Percentiles rank a stretch among this genome's conserved stretches.
Evolutionary conservation across 2,888 invertebrate genomes (phyloP).

Genomic region (Xestia xanthographa): DNA sequence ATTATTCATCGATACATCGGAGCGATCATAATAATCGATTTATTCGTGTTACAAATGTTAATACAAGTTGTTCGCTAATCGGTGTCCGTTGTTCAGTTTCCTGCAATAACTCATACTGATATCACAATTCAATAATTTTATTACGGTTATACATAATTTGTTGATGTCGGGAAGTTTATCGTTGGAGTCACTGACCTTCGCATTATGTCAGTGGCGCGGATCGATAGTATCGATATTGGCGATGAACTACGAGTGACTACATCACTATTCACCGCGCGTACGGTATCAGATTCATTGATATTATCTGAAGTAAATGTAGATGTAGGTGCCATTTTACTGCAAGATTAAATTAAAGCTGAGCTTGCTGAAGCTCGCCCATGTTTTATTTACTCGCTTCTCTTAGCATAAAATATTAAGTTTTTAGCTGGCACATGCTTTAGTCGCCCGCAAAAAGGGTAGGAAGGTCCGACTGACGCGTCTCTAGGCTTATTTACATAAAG

Average conservation of each 20-base stretch:
- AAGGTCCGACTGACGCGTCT: constrained; percentile 78
- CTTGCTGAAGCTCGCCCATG: constrained; percentile 57
- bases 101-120: constrained; percentile 67
- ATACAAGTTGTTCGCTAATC: constrained; percentile 56
- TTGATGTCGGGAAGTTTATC: constrained; percentile 69
- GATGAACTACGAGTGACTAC: constrained; percentile 53
- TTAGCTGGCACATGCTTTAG: constrained; percentile 71
- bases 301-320: constrained; percentile 53
- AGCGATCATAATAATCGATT: constrained; percentile 67
- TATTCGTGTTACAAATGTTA: constrained; percentile 51
- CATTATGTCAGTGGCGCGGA: constrained; percentile 71
- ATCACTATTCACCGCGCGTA: constrained; percentile 55
- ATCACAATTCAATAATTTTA: constrained; percentile 73
- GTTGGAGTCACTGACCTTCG: constrained; percentile 73
- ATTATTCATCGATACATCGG: constrained; percentile 66
- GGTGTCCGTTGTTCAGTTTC: constrained; percentile 53
- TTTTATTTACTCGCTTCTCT: constrained; percentile 73
- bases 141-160: constrained; percentile 76
- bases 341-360: constrained; percentile 57
- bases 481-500: constrained; percentile 86
- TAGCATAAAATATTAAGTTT: constrained; percentile 77
- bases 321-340: constrained; percentile 37
- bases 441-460: constrained; percentile 77
- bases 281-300: constrained; percentile 53
- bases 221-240: constrained; percentile 64